Evolutionary conservation across 2,797 vertebrate species (phyloP).

Genomic region (Hippoglossus hippoglossus): DNA sequence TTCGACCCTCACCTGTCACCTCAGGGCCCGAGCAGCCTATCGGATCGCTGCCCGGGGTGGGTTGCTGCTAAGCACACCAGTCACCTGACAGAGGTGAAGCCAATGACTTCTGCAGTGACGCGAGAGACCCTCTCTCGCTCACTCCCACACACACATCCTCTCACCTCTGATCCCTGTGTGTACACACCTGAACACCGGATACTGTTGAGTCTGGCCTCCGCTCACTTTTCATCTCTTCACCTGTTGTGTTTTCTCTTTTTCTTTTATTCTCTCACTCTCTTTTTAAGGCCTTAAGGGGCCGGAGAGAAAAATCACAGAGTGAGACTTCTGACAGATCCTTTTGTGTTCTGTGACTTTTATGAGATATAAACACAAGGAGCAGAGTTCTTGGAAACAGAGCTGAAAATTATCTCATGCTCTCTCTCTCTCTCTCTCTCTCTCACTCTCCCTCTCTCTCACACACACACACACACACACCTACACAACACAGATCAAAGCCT

Average conservation of each 20-base stretch:
- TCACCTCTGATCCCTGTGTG: conserved; percentile 68
- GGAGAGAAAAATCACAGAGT: conserved; percentile 45
- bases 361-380: conserved; percentile 57
- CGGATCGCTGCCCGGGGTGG: conserved; percentile 44
- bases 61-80: conserved; percentile 45
- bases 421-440: background rate
- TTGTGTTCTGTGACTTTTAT: conserved; percentile 59
- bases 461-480: conserved; percentile 17
- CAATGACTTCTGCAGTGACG: conserved; percentile 37
- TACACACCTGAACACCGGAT: conserved; percentile 78
- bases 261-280: conserved; percentile 33
- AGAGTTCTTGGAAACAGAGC: conserved; percentile 5
- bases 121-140: conserved; percentile 33
- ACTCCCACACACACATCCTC: conserved; percentile 42
- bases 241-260: conserved; percentile 43
- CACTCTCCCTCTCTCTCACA: background rate
- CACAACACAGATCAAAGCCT: conserved; percentile 57
- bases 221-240: conserved; percentile 72
- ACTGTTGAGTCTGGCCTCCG: conserved; percentile 70
- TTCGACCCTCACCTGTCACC: conserved; percentile 68
- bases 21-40: conserved; percentile 51
- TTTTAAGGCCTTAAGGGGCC: conserved; percentile 58
- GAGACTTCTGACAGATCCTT: conserved; percentile 56
- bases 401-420: background rate
- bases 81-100: conserved; percentile 69